Base-by-base conservation (phyloP, 2,113 vertebrate genomes). In the Shinisaurus crocodilurus region DNA sequence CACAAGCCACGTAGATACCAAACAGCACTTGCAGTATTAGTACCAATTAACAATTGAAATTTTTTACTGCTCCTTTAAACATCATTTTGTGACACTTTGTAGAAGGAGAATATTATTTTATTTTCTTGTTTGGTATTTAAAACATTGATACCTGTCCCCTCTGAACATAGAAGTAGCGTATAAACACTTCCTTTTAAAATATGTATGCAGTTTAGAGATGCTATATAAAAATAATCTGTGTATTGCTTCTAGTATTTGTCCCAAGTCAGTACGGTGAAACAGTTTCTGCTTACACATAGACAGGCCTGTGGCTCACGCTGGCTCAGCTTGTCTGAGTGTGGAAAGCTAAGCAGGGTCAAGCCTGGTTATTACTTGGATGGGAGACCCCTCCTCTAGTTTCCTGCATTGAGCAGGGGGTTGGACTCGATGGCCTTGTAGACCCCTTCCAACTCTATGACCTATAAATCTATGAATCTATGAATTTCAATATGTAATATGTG, bases 401-500 rank as follows among this genome's bases (percentile, higher is more conserved):
- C n/a, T n/a, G n/a, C n/a, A n/a, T n/a, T n/a, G n/a, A n/a, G n/a
- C n/a, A n/a, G n/a, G n/a, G n/a, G n/a, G n/a, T n/a, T n/a, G n/a
- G n/a, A n/a, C n/a, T n/a, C n/a, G n/a, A n/a, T n/a, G n/a, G n/a
- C n/a, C n/a, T n/a, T n/a, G n/a, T n/a, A n/a, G n/a, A n/a, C n/a
- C n/a, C n/a, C n/a, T n/a, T n/a, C n/a, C n/a, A n/a, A n/a, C n/a
- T n/a, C n/a, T n/a, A n/a, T n/a, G n/a, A n/a, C n/a, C n/a, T n/a
- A n/a, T n/a, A n/a, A n/a, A n/a, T n/a, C n/a, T n/a, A n/a, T n/a
- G n/a, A n/a, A n/a, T n/a, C n/a, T n/a, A n/a, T n/a, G n/a, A n/a
- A n/a, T n/a, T 25, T 40, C 70, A 69, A 85, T 82, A 3, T 88
- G 93, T 86, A 93, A 95, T 97, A 91, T 87, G 75, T 85, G 82